Evolutionary conservation across 2,888 invertebrate species (phyloP).

Genomic region (Clistopyga incitator): DNA sequence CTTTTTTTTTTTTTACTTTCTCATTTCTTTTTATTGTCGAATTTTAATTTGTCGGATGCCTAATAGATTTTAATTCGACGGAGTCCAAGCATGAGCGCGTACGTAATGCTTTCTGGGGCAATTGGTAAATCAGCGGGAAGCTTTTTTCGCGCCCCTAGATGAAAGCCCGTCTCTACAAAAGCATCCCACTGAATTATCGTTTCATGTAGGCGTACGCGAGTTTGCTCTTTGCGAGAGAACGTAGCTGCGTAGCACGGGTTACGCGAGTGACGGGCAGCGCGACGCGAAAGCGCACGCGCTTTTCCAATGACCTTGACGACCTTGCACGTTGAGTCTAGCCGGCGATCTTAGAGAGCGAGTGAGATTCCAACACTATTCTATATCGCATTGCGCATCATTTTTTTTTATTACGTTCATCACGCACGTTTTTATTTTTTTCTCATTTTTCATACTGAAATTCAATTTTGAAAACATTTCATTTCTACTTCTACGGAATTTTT

Average conservation of each 20-base stretch:
- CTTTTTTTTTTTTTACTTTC: not conserved
- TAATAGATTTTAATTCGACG: not conserved
- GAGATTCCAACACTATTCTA: not conserved
- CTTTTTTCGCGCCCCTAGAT: not conserved
- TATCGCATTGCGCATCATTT: not conserved
- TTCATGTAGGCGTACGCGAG: constrained; percentile 5
- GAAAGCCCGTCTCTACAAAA: not conserved
- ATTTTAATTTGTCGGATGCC: not conserved
- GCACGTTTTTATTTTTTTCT: too few species aligned
- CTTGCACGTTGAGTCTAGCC: constrained; percentile 41
- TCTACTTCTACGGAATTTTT: too few species aligned
- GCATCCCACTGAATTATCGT: not conserved
- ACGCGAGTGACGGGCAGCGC: constrained; percentile 35
- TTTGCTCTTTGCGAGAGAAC: constrained; percentile 16
- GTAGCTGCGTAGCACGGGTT: constrained; percentile 3
- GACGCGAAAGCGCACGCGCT: constrained; percentile 54
- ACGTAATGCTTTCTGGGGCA: too few species aligned
- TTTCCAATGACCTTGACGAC: constrained; percentile 61
- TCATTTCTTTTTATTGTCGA: not conserved
- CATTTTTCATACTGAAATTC: too few species aligned
- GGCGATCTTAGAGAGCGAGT: not conserved
- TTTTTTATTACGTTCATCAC: not conserved
- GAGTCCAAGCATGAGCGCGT: too few species aligned
- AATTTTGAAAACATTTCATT: too few species aligned
- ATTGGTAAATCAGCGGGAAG: not conserved